phyloP scores from a whole-genome alignment of 2,113 vertebrate species.

The Diadophis punctatus region DNA sequence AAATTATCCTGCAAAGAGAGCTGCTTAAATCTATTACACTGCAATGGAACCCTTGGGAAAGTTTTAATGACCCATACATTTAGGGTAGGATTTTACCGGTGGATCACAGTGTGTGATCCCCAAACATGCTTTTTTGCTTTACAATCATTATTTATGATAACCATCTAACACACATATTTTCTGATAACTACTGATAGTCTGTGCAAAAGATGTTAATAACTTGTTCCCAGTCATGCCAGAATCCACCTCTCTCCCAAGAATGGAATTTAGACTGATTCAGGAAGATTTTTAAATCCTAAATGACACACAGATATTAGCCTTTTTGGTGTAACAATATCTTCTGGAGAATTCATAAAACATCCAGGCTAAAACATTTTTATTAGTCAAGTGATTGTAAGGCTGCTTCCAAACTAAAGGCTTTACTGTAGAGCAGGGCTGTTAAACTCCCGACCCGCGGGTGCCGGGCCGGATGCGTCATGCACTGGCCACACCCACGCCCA shows the following conservation, averaged over 20 bases:
- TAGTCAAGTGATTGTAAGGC: not conserved
- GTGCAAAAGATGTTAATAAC: not conserved
- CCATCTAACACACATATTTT: not conserved
- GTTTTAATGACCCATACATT: not conserved
- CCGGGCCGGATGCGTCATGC: no score
- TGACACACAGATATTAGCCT: not conserved
- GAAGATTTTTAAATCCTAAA: not conserved
- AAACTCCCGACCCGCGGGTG: no score
- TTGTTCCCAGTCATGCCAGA: not conserved
- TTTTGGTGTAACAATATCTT: not conserved
- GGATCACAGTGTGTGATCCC: not conserved
- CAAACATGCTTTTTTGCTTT: not conserved
- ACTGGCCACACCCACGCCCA: no score
- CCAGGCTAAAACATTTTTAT: not conserved
- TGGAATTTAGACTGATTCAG: not conserved
- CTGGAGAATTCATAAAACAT: not conserved
- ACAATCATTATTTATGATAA: not conserved
- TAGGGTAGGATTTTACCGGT: not conserved
- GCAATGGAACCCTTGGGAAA: not conserved
- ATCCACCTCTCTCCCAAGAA: not conserved
- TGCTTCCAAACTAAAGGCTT: not conserved
- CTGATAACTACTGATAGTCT: not conserved
- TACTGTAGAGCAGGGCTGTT: not conserved
- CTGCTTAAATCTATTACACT: not conserved
- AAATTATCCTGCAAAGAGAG: not conserved